Conservation (phyloP, 2,888 invertebrate genomes). For the Synanthedon andrenaeformis region DNA sequence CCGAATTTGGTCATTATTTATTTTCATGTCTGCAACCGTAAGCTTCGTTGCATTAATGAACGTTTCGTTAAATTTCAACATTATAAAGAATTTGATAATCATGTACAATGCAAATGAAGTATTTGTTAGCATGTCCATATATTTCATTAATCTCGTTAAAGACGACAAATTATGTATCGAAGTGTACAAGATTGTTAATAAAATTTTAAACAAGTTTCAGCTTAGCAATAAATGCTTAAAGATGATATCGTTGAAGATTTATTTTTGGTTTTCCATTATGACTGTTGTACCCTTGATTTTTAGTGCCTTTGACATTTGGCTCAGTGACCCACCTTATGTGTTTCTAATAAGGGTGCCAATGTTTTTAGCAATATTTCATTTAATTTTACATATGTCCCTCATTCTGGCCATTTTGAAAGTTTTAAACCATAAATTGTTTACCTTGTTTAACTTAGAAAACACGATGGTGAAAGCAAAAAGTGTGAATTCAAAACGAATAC, state of each 20-base stretch:
- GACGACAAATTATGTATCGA: constrained; percentile 12
- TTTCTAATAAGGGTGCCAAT: constrained; percentile 27
- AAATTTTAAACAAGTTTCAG: constrained; percentile 14
- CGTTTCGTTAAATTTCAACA: constrained; percentile 9
- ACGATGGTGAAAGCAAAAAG: constrained; percentile 5
- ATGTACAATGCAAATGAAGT: constrained; percentile 22
- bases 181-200: constrained; percentile 18
- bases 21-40: constrained; percentile 10
- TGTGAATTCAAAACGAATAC: constrained; percentile 2
- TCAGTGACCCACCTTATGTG: constrained; percentile 16
- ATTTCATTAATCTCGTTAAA: constrained; percentile 15
- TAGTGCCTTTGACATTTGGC: constrained; percentile 21
- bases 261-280: constrained; percentile 19
- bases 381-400: constrained; percentile 28
- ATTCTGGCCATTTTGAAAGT: constrained; percentile 24
- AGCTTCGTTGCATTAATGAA: constrained; percentile 11
- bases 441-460: constrained; percentile 10
- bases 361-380: constrained; percentile 26
- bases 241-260: constrained; percentile 25
- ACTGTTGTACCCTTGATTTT: constrained; percentile 12
- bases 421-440: constrained; percentile 18
- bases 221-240: constrained; percentile 14
- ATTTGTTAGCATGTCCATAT: constrained; percentile 15
- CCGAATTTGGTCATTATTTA: constrained; percentile 19
- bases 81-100: constrained; percentile 18